Evolutionary conservation across 2,113 vertebrate genomes (phyloP).

Genomic region (Lepus europaeus): DNA sequence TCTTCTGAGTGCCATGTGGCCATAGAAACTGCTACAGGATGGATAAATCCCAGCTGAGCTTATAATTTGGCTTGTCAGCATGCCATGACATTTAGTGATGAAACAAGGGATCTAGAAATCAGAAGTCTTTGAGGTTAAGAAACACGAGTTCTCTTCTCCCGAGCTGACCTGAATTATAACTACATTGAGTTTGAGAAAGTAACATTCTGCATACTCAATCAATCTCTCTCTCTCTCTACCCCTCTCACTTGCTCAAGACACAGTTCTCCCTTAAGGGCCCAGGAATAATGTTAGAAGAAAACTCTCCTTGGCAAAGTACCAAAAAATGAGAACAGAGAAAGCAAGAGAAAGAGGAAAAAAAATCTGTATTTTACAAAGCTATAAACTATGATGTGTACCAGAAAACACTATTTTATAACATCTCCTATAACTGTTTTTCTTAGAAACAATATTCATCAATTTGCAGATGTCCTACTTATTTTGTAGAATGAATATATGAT

Average conservation of each 20-base stretch:
- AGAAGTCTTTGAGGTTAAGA: neutral
- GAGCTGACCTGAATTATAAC: neutral
- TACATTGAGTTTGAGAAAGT: constrained; percentile 6
- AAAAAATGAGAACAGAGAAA: constrained; percentile 9
- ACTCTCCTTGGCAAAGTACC: neutral
- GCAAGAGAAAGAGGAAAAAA: neutral
- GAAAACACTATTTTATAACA: neutral
- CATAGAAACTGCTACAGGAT: neutral
- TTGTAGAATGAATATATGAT: neutral
- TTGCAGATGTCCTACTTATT: neutral
- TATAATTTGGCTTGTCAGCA: neutral
- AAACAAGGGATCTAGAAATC: neutral
- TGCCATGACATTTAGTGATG: neutral
- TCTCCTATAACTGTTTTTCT: neutral
- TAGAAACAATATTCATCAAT: constrained; percentile 6
- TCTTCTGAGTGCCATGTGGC: neutral
- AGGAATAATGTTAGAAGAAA: neutral
- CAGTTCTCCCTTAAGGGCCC: neutral
- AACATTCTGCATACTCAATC: neutral
- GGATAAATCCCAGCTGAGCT: neutral
- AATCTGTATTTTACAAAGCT: neutral
- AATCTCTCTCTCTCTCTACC: neutral
- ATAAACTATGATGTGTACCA: neutral
- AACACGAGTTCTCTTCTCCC: neutral
- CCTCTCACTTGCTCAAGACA: neutral